Evolutionary conservation across 2,797 vertebrate species (phyloP).

Genomic region (Danio choprae): DNA sequence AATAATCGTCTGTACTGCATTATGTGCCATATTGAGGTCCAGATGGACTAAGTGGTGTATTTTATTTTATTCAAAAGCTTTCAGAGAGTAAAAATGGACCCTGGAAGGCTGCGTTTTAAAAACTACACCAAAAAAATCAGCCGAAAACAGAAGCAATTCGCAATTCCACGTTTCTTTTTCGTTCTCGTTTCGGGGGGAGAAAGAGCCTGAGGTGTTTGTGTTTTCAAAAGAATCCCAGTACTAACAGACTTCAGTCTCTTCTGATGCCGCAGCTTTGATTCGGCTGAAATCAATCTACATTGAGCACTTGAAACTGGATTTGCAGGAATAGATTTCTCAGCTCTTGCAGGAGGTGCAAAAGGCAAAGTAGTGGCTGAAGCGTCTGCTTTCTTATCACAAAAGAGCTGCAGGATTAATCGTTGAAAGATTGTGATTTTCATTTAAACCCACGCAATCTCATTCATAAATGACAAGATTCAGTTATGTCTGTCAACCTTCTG

Average conservation of each 20-base stretch:
- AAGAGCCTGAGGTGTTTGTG: conserved; percentile 21
- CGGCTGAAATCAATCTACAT: conserved; percentile 32
- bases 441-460: too few species aligned
- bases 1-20: conserved; percentile 6
- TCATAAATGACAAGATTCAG: too few species aligned
- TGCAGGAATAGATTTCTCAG: conserved; percentile 10
- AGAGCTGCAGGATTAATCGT: neutral
- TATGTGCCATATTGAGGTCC: conserved; percentile 32
- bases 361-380: neutral
- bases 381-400: conserved; percentile 3
- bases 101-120: conserved; percentile 27
- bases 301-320: conserved; percentile 43
- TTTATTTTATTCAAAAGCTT: conserved; percentile 31
- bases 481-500: too few species aligned
- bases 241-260: conserved; percentile 33
- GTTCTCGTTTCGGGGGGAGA: conserved; percentile 6
- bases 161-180: conserved; percentile 18
- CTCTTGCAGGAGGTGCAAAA: neutral
- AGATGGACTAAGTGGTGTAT: conserved; percentile 49
- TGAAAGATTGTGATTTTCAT: neutral
- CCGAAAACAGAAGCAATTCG: conserved; percentile 21
- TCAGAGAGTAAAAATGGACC: conserved; percentile 11
- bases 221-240: conserved; percentile 32
- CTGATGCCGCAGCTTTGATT: conserved; percentile 41
- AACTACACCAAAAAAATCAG: neutral